A percentile compares a stretch with the other conserved stretches of the same genome.
These are phyloP conservation scores for Circaetus gallicus DNA, from an alignment of 2,113 vertebrate species.

Conservation along the genomic window DNA sequence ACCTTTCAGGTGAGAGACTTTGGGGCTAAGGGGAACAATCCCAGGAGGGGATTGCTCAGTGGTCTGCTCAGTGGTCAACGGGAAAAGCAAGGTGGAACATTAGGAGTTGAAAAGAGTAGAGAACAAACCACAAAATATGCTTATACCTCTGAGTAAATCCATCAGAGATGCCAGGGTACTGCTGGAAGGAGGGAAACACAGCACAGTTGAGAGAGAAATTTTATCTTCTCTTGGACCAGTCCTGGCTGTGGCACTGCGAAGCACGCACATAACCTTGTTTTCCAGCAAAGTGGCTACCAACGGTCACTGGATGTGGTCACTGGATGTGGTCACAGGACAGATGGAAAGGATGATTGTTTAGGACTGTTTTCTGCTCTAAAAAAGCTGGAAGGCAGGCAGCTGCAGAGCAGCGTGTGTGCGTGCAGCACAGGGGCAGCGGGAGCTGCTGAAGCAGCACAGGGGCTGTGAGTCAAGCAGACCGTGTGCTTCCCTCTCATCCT, in stretches of 20 bases:
- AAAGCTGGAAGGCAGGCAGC: rapidly evolving
- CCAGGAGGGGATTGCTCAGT: background rate
- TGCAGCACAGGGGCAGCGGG: background rate
- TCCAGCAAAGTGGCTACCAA: background rate
- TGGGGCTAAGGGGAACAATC: background rate
- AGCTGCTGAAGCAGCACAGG: rapidly evolving
- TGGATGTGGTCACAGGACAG: background rate
- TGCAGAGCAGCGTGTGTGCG: background rate
- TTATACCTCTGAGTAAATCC: background rate
- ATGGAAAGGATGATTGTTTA: background rate
- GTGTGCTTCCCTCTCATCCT: rapidly evolving
- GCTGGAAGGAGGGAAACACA: background rate
- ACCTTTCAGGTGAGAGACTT: background rate
- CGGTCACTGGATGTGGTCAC: background rate
- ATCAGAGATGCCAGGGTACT: background rate
- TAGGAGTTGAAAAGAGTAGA: background rate
- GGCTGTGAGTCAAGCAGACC: background rate
- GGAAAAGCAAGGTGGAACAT: background rate
- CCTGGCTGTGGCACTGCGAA: background rate
- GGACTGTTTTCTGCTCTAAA: background rate
- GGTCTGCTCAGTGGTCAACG: background rate
- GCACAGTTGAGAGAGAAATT: background rate
- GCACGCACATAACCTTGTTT: rapidly evolving
- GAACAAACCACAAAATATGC: background rate
- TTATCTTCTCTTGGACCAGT: background rate